Base-by-base conservation (phyloP, 2,888 invertebrate genomes). In the Conchocele bisecta region DNA sequence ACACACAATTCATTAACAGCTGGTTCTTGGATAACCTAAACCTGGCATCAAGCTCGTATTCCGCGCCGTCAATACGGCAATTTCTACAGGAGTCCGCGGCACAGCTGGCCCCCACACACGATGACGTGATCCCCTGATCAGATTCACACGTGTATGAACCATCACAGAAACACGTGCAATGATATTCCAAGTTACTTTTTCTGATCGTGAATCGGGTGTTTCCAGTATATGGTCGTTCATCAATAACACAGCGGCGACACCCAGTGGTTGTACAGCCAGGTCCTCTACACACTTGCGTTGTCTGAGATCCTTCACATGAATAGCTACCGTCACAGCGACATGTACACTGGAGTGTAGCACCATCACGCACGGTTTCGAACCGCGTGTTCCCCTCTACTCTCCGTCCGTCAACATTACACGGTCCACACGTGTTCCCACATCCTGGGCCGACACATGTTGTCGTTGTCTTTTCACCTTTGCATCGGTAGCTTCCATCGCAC, bases 141-240 rank as follows among this genome's bases (percentile, higher is more conserved):
- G 73, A 71, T 6, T 83, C 78, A 26, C 88, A 88, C 28, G 79
- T 76, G 80, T 86, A 84, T 15, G 83, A 80, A 0, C 88, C 88
- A 41, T 86, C 84, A 70, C 88, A 88, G 46, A 78, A 82, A 56
- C 88, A 88, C 7, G 73, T 63, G 60, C 88, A 88, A 9, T 59
- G 39, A 28, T 83, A 86, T 39, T 79, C 67, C 13, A 79, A 67
- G 53, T 83, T 85, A 1, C 75, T 79, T 39, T 83, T 68, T 2
- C 58, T 65, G 15, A 85, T 58, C 7, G 68, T 66, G 58, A 88
- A 88, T 3, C 75, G 60, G 0, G 83, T 75, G 41, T 85, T 83
- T 3, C 84, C 85, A 11, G 80, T 42, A 56, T 82, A 85, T 6
- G 65, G 73, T 33, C 70, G 53, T 1, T 78, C 79, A 46, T 81